Percentiles rank a stretch among this genome's conserved stretches.
These are phyloP conservation scores for Netelia inedita DNA, from an alignment of 2,888 invertebrate species.

Conservation along the genomic window DNA sequence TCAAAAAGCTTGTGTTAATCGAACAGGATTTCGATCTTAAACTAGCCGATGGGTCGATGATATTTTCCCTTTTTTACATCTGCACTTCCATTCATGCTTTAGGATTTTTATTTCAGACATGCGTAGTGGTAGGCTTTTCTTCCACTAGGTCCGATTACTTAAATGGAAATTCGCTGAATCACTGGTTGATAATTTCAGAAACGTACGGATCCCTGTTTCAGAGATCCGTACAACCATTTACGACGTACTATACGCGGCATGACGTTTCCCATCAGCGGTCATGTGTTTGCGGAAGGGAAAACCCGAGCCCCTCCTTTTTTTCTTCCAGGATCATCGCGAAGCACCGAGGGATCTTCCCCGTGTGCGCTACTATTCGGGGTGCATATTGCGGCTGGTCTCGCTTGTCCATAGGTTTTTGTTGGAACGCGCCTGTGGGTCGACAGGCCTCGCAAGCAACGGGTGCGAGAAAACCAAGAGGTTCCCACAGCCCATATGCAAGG, in stretches of 20 bases:
- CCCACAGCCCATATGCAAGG: constrained; percentile 77
- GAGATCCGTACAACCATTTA: neutral
- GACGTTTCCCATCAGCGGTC: constrained; percentile 35
- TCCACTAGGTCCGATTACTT: neutral
- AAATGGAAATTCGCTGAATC: constrained; percentile 36
- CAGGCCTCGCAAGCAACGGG: constrained; percentile 68
- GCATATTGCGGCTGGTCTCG: constrained; percentile 41
- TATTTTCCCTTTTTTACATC: constrained; percentile 5
- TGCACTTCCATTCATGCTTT: neutral
- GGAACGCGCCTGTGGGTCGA: constrained; percentile 66
- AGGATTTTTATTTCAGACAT: neutral
- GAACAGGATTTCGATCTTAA: constrained; percentile 48
- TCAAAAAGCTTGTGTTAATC: constrained; percentile 33
- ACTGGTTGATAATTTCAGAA: constrained; percentile 10
- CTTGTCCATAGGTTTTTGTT: constrained; percentile 66
- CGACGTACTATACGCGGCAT: constrained; percentile 3
- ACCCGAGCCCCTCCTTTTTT: constrained; percentile 47
- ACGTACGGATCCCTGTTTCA: neutral
- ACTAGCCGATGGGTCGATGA: constrained; percentile 10
- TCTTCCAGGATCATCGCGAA: constrained; percentile 22
- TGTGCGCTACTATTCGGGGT: constrained; percentile 72
- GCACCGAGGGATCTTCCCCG: constrained; percentile 52
- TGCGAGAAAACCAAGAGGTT: constrained; percentile 78
- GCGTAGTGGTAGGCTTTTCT: neutral
- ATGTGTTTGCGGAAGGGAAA: constrained; percentile 79